Evolutionary conservation across 2,888 invertebrate species (phyloP).

Genomic region (Cephus pulcher): DNA sequence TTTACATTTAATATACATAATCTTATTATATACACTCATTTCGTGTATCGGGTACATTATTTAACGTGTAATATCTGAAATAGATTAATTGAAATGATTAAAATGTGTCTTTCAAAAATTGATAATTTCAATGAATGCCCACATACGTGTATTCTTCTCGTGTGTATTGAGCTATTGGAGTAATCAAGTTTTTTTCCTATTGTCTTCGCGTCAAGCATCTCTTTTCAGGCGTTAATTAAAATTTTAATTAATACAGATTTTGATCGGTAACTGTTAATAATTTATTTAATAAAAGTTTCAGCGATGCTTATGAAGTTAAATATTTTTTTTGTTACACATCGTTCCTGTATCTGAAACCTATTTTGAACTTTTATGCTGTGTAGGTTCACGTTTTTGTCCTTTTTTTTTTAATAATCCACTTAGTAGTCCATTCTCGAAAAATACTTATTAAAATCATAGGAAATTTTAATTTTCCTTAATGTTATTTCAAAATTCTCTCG

Average conservation of each 20-base stretch:
- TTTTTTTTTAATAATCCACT: neutral
- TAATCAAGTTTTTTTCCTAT: slow-evolving; percentile 8
- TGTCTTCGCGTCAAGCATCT: slow-evolving; percentile 12
- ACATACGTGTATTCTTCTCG: neutral
- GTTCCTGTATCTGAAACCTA: neutral
- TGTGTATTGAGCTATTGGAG: neutral
- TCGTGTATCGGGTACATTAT: neutral
- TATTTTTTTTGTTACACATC: no score
- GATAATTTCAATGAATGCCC: slow-evolving; percentile 21
- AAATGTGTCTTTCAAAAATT: slow-evolving; percentile 23
- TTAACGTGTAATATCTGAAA: neutral
- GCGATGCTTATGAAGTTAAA: neutral
- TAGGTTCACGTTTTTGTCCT: neutral
- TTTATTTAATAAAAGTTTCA: neutral
- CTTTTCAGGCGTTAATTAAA: slow-evolving; percentile 3
- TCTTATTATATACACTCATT: neutral
- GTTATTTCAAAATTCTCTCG: neutral
- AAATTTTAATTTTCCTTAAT: neutral
- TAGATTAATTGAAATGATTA: slow-evolving; percentile 9
- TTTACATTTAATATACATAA: neutral
- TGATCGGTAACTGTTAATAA: neutral
- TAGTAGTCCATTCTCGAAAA: neutral
- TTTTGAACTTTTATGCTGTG: neutral
- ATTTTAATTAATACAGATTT: neutral
- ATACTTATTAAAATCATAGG: neutral